Evolutionary conservation across 2,113 vertebrate genomes (phyloP), one percentile per base, ranked within the genome.

Genomic region (Cichladusa arquata): DNA sequence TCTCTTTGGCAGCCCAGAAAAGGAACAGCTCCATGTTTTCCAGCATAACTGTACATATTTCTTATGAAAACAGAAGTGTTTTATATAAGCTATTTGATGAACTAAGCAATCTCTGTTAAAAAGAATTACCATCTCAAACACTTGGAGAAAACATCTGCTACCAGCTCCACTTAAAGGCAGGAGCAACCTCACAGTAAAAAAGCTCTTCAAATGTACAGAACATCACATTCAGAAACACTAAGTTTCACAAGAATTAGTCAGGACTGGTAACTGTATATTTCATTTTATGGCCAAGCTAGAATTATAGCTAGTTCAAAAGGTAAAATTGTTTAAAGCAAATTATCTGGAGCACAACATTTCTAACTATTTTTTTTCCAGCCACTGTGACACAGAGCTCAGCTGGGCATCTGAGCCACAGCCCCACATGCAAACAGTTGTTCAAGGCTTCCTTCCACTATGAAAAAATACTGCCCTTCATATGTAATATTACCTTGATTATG

Each of bases 81-180:
- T 67, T 82, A n/a, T 40, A 74, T 29, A 78, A 84, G 57, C 73
- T 79, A 57, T 69, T 25, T 92, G 83, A 88, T 85, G 44, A 88
- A 50, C 69, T 79, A 81, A 71, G 65, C 60, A 47, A 69, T 62
- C 65, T 64, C 84, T 57, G 28, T 16, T 81, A 38, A 45, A 80
- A 84, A 78, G 33, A 76, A 2, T 26, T 38, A 71, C 40, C 25
- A 56, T 40, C 36, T 78, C 33, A 81, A 93, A 38, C 57, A 72
- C 51, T 76, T 34, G 22, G 25, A 81, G 19, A 84, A 24, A 67
- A 70, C 26, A 45, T 26, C 14, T 44, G 56, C 72, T 73, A 47
- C 12, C 73, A 58, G 31, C 29, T 53, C 34, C 26, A 33, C 38
- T 79, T 45, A 28, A 51, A 81, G 31, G n/a, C 40, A 40, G 19